A percentile compares a stretch with the other conserved stretches of the same genome.
Evolutionary conservation across 2,888 invertebrate genomes (phyloP).

Genomic region (Drosophila nigritarsus): DNA sequence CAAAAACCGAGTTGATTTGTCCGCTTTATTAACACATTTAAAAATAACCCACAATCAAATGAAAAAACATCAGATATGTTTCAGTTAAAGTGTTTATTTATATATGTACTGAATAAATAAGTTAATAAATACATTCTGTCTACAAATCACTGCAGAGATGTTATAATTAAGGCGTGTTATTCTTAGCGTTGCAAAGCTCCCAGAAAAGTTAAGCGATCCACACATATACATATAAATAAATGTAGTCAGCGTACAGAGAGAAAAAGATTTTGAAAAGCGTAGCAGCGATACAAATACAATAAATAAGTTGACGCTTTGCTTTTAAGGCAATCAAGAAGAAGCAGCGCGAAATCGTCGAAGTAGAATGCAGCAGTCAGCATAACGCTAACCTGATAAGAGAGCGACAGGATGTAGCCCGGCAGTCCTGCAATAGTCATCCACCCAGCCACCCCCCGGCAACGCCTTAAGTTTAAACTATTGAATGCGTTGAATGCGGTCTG

Average conservation of each 20-base stretch:
- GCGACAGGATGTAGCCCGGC: slow-evolving; percentile 61
- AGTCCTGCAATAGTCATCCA: slow-evolving; percentile 15
- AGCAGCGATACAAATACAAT: slow-evolving; percentile 53
- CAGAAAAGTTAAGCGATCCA: not conserved
- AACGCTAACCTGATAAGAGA: slow-evolving; percentile 71
- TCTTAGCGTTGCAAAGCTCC: not conserved
- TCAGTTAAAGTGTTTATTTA: not conserved
- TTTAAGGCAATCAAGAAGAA: slow-evolving; percentile 34
- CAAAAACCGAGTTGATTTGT: not conserved
- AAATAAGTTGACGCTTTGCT: slow-evolving; percentile 52
- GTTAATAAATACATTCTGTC: not conserved
- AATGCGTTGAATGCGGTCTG: slow-evolving; percentile 38
- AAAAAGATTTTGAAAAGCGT: slow-evolving; percentile 52
- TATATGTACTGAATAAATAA: not conserved
- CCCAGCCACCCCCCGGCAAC: not conserved
- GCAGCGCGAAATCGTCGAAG: slow-evolving; percentile 35
- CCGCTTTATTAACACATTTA: not conserved
- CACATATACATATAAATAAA: not conserved
- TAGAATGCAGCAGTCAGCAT: slow-evolving; percentile 62
- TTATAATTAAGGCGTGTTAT: too few relatives aligned
- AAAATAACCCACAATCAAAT: not conserved
- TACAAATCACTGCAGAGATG: too few relatives aligned
- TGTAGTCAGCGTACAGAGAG: slow-evolving; percentile 33
- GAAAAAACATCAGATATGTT: not conserved
- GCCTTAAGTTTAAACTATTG: slow-evolving; percentile 62